Percentiles rank a stretch among this genome's conserved stretches.
Conservation (phyloP, 2,888 invertebrate species). For the Eumerus sabulonum region DNA sequence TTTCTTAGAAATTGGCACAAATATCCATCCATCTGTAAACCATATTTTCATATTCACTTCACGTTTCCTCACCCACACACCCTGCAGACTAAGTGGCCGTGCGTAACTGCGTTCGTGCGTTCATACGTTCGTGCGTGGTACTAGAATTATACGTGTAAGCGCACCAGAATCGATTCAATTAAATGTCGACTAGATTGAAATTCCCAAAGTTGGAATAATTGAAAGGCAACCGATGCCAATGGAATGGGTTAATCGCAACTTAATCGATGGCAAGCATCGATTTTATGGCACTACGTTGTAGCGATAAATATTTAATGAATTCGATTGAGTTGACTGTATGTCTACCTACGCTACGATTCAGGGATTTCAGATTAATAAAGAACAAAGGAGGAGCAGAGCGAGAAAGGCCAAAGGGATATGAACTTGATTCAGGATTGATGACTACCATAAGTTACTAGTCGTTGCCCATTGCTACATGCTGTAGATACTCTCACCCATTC, state of each 20-base stretch:
- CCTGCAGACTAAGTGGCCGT: no score
- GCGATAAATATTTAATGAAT: background rate
- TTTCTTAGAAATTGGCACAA: no score
- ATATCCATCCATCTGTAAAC: no score
- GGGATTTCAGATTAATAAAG: background rate
- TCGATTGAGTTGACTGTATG: constrained; percentile 14
- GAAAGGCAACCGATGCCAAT: background rate
- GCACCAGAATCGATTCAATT: background rate
- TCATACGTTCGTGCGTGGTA: constrained; percentile 5
- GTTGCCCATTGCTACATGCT: no score
- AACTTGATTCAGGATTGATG: constrained; percentile 9
- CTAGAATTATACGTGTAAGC: background rate
- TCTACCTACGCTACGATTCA: constrained; percentile 6
- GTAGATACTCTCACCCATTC: no score
- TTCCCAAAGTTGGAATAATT: background rate
- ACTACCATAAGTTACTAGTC: background rate
- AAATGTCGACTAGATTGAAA: constrained; percentile 10
- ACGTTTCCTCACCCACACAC: no score
- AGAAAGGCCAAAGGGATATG: background rate
- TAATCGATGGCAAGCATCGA: background rate
- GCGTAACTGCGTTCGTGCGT: constrained; percentile 3
- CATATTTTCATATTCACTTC: no score
- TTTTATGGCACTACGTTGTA: no score
- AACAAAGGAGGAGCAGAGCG: background rate
- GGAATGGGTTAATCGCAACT: background rate